These are phyloP conservation scores for Macrostomum lignano DNA, from an alignment of 1,140 invertebrate species.

Conservation along the genomic window DNA sequence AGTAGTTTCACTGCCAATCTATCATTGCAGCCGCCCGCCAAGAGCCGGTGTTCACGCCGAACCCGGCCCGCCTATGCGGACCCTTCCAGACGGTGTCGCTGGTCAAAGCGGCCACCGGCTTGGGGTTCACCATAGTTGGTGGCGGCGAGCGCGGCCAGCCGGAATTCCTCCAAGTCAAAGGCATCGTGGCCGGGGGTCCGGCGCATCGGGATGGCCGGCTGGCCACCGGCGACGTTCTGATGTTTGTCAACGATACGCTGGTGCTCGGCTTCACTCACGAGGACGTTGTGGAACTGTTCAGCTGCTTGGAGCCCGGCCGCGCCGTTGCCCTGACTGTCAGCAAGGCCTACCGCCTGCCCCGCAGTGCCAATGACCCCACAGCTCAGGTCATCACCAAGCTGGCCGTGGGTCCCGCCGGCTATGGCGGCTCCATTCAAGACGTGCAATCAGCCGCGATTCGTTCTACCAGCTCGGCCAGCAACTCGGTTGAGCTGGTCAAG, in stretches of 20 bases:
- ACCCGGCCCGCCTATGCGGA: conserved; percentile 52
- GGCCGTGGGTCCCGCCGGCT: conserved; percentile 62
- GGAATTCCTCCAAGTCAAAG: conserved; percentile 47
- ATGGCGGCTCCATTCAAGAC: too few species aligned
- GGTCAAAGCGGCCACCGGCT: conserved; percentile 56
- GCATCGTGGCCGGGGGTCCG: conserved; percentile 73
- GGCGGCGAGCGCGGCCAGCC: conserved; percentile 35
- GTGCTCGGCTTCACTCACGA: conserved; percentile 81
- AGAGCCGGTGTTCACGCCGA: conserved; percentile 56
- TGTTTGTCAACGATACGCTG: conserved; percentile 66
- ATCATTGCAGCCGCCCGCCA: too few species aligned
- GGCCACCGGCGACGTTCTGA: conserved; percentile 62
- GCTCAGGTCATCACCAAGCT: conserved; percentile 75
- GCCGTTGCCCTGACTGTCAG: conserved; percentile 65
- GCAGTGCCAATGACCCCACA: conserved; percentile 85
- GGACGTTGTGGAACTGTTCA: conserved; percentile 72
- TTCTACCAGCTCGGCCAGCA: too few species aligned
- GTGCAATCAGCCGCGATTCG: too few species aligned
- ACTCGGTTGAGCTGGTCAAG: too few species aligned
- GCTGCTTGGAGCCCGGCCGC: conserved; percentile 61
- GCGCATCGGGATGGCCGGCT: conserved; percentile 69
- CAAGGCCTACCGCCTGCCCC: conserved; percentile 67
- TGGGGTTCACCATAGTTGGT: conserved; percentile 84
- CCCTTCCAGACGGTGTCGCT: conserved; percentile 46
- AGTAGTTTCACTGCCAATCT: too few species aligned